These are phyloP conservation scores for Cydia pomonella DNA, from an alignment of 1,140 invertebrate genomes.

Conservation along the genomic window DNA sequence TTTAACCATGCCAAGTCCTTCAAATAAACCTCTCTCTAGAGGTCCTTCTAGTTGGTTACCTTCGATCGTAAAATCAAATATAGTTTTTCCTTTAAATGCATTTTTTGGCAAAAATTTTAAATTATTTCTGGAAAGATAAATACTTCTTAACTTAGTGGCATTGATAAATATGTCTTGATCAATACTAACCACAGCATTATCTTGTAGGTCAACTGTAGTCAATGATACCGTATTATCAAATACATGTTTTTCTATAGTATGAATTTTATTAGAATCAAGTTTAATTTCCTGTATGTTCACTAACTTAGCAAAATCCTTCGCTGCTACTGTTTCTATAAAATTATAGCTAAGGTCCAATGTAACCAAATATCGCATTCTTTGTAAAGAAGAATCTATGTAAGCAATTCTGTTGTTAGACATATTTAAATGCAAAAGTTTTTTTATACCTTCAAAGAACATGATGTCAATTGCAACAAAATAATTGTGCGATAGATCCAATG, in stretches of 20 bases:
- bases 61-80: background rate
- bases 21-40: background rate
- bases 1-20: background rate
- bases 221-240: slow-evolving; percentile 2
- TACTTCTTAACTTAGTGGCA: background rate
- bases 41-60: slow-evolving; percentile 3
- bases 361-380: background rate
- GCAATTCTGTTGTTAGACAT: background rate
- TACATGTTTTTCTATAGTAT: background rate
- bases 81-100: background rate
- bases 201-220: background rate
- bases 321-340: background rate
- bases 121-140: background rate
- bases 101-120: background rate
- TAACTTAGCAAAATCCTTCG: slow-evolving; percentile 1
- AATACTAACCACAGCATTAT: slow-evolving; percentile 1
- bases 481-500: slow-evolving; percentile 15
- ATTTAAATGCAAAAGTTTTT: background rate
- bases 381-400: background rate
- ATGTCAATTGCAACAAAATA: background rate
- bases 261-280: background rate
- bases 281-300: background rate
- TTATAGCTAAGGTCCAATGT: slow-evolving; percentile 11
- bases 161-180: background rate
- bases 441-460: slow-evolving; percentile 26